These are phyloP conservation scores for Parapsyche elsis DNA, from an alignment of 1,140 invertebrate species.

Conservation along the genomic window DNA sequence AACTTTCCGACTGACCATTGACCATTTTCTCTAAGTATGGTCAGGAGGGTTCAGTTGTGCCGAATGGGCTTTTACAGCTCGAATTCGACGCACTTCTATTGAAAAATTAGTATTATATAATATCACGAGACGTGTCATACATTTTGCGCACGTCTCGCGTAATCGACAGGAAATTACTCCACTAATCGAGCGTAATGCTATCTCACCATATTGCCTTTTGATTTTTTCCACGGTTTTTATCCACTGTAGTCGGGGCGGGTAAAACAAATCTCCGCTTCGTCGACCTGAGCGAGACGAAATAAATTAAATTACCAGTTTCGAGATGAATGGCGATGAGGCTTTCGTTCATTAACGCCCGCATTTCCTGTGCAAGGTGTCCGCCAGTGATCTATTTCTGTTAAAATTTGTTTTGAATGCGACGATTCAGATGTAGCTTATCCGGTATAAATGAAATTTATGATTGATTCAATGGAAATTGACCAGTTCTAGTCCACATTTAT, in stretches of 20 bases:
- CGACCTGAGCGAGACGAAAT: neutral
- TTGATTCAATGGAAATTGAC: too few relatives aligned
- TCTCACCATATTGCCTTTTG: neutral
- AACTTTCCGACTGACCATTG: neutral
- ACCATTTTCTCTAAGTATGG: neutral
- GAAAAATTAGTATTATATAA: too few relatives aligned
- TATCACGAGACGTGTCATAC: neutral
- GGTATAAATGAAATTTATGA: too few relatives aligned
- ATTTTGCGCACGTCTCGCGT: neutral
- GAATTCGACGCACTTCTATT: too few relatives aligned
- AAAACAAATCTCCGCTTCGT: neutral
- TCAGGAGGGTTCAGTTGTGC: neutral
- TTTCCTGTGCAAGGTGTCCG: neutral
- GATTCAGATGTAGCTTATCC: too few relatives aligned
- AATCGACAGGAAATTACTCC: neutral
- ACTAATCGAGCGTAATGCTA: neutral
- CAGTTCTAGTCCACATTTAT: too few relatives aligned
- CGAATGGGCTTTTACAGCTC: too few relatives aligned
- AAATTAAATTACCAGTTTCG: neutral
- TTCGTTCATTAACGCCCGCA: conserved; percentile 1
- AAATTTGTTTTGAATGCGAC: too few relatives aligned
- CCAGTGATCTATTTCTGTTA: too few relatives aligned
- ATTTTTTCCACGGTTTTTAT: neutral
- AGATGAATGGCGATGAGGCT: neutral
- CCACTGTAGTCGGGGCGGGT: neutral